Percentiles rank a stretch among this genome's conserved stretches.
phyloP scores from a whole-genome alignment of 2,797 vertebrate species.

The Fistularia commersonii region DNA sequence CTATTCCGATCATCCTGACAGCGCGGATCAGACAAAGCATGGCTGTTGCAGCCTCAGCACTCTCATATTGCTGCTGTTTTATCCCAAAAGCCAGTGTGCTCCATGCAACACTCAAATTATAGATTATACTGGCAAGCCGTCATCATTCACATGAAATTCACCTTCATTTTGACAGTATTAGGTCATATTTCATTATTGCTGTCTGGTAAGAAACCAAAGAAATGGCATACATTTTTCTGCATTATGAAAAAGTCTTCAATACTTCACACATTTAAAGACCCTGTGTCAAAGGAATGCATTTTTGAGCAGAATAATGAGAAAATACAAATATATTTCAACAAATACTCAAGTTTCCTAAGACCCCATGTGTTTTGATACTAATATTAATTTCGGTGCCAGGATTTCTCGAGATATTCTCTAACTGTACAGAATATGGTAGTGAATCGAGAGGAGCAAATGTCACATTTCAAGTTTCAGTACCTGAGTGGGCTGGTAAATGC shows the following conservation, averaged over 20 bases:
- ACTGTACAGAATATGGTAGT: neutral
- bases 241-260: no score
- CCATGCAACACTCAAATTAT: conserved; percentile 7
- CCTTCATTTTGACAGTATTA: neutral
- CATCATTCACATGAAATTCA: conserved; percentile 1
- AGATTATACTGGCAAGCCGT: conserved; percentile 16
- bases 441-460: no score
- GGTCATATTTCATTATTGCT: neutral
- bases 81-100: conserved; percentile 10
- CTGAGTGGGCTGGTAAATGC: conserved; percentile 34
- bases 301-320: no score
- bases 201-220: neutral
- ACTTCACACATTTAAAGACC: no score
- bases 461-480: conserved; percentile 11
- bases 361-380: no score
- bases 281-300: no score
- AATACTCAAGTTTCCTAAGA: no score
- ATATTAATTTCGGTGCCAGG: no score
- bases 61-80: conserved; percentile 13
- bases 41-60: conserved; percentile 4
- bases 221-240: neutral
- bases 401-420: no score
- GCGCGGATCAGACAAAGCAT: neutral
- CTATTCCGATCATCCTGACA: conserved; percentile 25
- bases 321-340: no score